phyloP scores from a whole-genome alignment of 2,797 vertebrate genomes.

The Alfaro cultratus region DNA sequence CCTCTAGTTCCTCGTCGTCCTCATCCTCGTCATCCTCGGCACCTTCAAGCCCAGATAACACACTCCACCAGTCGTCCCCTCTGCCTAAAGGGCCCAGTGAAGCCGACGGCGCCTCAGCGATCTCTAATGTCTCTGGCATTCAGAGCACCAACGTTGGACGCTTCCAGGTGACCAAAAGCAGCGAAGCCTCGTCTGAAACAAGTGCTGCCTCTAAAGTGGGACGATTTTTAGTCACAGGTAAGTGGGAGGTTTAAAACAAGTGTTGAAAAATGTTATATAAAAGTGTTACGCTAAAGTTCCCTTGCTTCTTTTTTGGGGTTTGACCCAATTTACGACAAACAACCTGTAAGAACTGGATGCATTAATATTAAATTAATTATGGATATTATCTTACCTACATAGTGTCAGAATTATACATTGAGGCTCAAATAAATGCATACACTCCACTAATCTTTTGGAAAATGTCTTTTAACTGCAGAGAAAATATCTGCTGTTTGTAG shows the following conservation, averaged over 20 bases:
- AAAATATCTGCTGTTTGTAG: neutral
- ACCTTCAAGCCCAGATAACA: constrained; percentile 91
- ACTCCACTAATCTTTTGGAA: neutral
- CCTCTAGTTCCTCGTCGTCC: constrained; percentile 70
- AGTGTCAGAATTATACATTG: neutral
- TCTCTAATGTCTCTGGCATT: constrained; percentile 31
- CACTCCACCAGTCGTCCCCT: constrained; percentile 82
- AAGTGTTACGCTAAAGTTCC: neutral
- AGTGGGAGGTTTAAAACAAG: constrained; percentile 12
- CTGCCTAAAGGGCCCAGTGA: constrained; percentile 44
- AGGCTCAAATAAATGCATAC: neutral
- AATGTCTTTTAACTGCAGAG: neutral
- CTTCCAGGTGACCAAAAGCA: constrained; percentile 87
- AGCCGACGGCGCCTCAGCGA: constrained; percentile 53
- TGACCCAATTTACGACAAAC: neutral
- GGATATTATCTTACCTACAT: neutral
- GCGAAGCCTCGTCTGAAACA: constrained; percentile 47
- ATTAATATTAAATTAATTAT: neutral
- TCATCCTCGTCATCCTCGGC: constrained; percentile 74
- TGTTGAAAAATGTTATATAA: neutral
- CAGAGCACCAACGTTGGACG: constrained; percentile 86
- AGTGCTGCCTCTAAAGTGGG: constrained; percentile 80
- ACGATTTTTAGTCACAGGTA: constrained; percentile 87
- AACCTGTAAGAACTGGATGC: neutral
- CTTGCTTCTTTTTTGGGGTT: neutral